Percentiles rank a stretch among this genome's conserved stretches.
Conservation (phyloP, 2,113 vertebrate species). For the Urocynchramus pylzowi region DNA sequence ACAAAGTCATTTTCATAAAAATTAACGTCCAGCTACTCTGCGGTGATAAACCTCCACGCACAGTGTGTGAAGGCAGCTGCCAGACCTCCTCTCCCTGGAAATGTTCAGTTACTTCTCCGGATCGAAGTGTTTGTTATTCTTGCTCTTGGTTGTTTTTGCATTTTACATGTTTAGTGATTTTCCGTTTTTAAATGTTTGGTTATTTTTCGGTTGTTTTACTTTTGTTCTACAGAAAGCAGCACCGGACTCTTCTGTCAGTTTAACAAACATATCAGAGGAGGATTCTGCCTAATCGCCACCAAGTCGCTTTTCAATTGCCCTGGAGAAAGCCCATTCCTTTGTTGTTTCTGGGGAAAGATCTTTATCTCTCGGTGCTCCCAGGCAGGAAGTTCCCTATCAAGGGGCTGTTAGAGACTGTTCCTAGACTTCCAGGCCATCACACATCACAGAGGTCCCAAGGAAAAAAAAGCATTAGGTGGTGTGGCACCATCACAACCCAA, state of each 20-base stretch:
- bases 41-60: fast-evolving
- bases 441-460: not conserved
- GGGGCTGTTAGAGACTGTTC: not conserved
- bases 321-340: not conserved
- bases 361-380: not conserved
- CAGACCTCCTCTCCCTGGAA: not conserved
- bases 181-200: not conserved
- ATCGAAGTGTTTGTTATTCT: not conserved
- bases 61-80: fast-evolving
- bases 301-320: not conserved
- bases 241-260: not conserved
- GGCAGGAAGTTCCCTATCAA: not conserved
- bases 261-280: not conserved
- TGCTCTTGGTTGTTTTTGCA: not conserved
- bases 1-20: not conserved
- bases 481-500: not conserved
- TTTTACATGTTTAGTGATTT: not conserved
- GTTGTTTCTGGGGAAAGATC: not conserved
- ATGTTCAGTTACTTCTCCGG: not conserved
- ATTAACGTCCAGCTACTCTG: not conserved
- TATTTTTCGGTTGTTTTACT: not conserved
- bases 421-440: not conserved
- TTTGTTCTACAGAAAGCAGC: not conserved
- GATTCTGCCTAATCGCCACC: not conserved
- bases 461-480: not conserved